Evolutionary conservation across 2,113 vertebrate species (phyloP), one percentile per base, ranked within the genome.

Genomic region (Halcyon senegalensis): DNA sequence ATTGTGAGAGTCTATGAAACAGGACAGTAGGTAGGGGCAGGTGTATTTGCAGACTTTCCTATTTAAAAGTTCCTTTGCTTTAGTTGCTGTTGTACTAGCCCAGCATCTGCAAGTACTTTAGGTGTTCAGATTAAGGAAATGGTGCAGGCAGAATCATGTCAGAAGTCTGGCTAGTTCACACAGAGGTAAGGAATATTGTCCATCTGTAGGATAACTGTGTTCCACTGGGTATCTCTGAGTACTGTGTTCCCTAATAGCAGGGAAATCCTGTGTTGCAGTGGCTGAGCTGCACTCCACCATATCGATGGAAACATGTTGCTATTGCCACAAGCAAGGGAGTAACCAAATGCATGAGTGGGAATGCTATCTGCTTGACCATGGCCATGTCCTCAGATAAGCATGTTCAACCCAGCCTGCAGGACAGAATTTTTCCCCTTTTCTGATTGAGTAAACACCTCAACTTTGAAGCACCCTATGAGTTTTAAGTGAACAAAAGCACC

Each of bases 141-240:
- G 0, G 7, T 46, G 31, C 17, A 35, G 21, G 33, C 10, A 73
- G 60, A 73, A 55, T 23, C 43, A 28, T 44, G 16, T 20, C 66
- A 56, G 39, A 78, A 87, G 6, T 58, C 41, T 48, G 55, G 11
- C 12, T 37, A 31, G 8, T 31, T 87, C 69, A 68, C 12, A 30
- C 0, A 0, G 25, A 37, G 16, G 8, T 50, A 31, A 23, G 48
- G 88, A 93, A 58, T 3, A 13, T 8, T 15, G 31, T 16, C 28
- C 58, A 16, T 48, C 41, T 14, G 41, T 39, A 81, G 58, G 5
- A 18, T 11, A 53, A 24, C 35, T 21, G 9, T 62, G 37, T 37
- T 72, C 48, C 14, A 16, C 21, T 67, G 56, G 14, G 2, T 73
- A 28, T 46, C 24, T 55, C 60, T 75, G 16, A 58, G 17, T 16